A percentile compares a stretch with the other conserved stretches of the same genome.
These are phyloP conservation scores for Furcifer pardalis DNA, from an alignment of 2,797 vertebrate species.

Conservation along the genomic window DNA sequence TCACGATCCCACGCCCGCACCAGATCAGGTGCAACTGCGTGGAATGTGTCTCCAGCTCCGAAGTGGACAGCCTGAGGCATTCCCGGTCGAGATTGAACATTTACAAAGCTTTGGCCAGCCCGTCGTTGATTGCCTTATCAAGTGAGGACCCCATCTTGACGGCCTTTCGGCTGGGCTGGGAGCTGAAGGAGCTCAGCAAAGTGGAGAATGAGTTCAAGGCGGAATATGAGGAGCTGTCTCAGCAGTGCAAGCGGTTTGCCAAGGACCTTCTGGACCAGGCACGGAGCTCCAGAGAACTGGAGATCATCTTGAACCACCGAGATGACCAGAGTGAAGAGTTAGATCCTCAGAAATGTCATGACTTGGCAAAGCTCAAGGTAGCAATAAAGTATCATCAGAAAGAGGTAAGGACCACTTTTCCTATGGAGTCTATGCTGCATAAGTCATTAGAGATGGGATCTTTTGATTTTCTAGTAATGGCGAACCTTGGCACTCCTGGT, in stretches of 20 bases:
- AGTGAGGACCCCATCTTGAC: slow-evolving; percentile 96
- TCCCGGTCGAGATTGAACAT: slow-evolving; percentile 94
- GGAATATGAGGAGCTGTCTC: slow-evolving; percentile 96
- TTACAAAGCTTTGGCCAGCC: slow-evolving; percentile 94
- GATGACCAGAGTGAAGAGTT: slow-evolving; percentile 95
- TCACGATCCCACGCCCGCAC: slow-evolving; percentile 93
- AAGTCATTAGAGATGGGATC: too few relatives aligned
- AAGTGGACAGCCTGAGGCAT: slow-evolving; percentile 94
- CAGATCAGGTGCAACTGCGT: slow-evolving; percentile 96
- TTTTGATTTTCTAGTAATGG: too few relatives aligned
- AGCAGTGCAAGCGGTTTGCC: slow-evolving; percentile 96
- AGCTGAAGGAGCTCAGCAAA: slow-evolving; percentile 96
- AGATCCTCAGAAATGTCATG: slow-evolving; percentile 92
- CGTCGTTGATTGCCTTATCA: slow-evolving; percentile 94
- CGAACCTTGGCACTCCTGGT: too few relatives aligned
- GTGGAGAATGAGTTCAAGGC: slow-evolving; percentile 98
- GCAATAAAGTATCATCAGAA: slow-evolving; percentile 99
- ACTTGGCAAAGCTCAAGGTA: slow-evolving; percentile 95
- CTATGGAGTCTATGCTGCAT: neutral
- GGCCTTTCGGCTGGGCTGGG: slow-evolving; percentile 94
- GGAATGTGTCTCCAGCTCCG: slow-evolving; percentile 94
- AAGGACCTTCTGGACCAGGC: slow-evolving; percentile 98
- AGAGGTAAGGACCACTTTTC: slow-evolving; percentile 78
- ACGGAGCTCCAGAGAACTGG: slow-evolving; percentile 91
- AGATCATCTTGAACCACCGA: slow-evolving; percentile 95